Evolutionary conservation across 2,888 invertebrate genomes (phyloP), one percentile per base, ranked within the genome.

Genomic region (Rugalucina vietnamica): DNA sequence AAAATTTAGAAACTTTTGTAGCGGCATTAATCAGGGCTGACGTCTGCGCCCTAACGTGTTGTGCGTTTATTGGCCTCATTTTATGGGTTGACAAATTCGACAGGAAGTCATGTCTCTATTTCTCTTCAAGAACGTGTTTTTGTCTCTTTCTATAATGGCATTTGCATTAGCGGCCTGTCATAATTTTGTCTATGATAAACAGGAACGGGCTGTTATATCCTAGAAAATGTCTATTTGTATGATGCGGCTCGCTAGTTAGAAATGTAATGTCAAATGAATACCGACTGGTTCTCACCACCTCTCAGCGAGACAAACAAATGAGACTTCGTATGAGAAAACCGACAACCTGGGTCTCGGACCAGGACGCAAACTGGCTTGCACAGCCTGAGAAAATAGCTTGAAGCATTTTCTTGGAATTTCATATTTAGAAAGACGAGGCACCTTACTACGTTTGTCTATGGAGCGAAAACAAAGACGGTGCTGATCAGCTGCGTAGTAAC

Each of bases 41-140:
- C 65, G 18, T 1, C 27, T 27, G 29, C 24, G 34, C 34, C 65
- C 34, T 5, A 34, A 34, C 65, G 65, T 29, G 24, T 34, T 34
- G 34, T 34, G 3, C 32, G 4, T 34, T 34, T 65, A 65, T 65
- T 65, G 29, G 65, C 29, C 32, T 65, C 65, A 34, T 65, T 65
- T 65, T 65, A 32, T 65, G 65, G 65, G 3, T 34, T 65, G 65
- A 65, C 65, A 65, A 65, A 65, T 34, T 65, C 65, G 1, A 65
- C 65, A 65, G 65, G 65, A 65, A 65, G 65, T 18, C 34, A 18
- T 10, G 65, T 65, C 65, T 4, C 34, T 12, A 34, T 65, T 5
- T 34, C 3, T 65, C 34, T 12, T 34, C 32, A 29, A 65, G n/a
- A 65, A 65, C 65, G 65, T 65, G 65, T 34, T 34, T 32, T n/a